Evolutionary conservation across 2,888 invertebrate genomes (phyloP).

Genomic region (Calliopum simillimum): DNA sequence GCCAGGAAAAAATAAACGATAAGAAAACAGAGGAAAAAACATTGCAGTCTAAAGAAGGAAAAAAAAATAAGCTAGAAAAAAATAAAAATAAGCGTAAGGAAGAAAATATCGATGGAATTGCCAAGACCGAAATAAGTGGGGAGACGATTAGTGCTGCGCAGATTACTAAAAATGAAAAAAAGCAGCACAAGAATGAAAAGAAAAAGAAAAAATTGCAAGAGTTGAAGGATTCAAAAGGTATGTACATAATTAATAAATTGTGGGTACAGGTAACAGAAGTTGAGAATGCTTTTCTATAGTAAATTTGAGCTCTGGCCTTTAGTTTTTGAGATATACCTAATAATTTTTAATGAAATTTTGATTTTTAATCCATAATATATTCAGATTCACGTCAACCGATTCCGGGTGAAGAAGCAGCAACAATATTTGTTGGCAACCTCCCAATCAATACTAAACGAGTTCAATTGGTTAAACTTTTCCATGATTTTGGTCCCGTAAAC

Average conservation of each 20-base stretch:
- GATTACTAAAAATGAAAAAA: conserved; percentile 30
- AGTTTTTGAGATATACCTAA: too few relatives aligned
- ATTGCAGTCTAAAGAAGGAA: background rate
- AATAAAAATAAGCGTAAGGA: background rate
- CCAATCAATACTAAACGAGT: conserved; percentile 63
- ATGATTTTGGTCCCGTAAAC: conserved; percentile 53
- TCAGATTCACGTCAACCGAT: background rate
- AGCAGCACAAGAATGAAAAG: conserved; percentile 34
- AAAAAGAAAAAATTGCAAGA: conserved; percentile 39
- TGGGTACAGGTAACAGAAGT: too few relatives aligned
- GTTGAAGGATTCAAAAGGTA: conserved; percentile 42
- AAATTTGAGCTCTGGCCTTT: too few relatives aligned
- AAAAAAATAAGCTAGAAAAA: background rate
- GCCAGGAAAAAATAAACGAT: background rate
- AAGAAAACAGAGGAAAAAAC: background rate
- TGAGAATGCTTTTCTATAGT: too few relatives aligned
- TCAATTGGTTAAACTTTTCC: conserved; percentile 58
- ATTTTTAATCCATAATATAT: too few relatives aligned
- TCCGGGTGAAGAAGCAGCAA: conserved; percentile 50
- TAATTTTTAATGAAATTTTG: background rate
- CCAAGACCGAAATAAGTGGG: conserved; percentile 7
- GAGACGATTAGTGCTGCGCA: background rate
- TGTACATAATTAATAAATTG: background rate
- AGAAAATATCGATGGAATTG: background rate
- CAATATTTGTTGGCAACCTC: conserved; percentile 66